phyloP scores from a whole-genome alignment of 2,797 vertebrate genomes.

The Cyprinodon diabolis region DNA sequence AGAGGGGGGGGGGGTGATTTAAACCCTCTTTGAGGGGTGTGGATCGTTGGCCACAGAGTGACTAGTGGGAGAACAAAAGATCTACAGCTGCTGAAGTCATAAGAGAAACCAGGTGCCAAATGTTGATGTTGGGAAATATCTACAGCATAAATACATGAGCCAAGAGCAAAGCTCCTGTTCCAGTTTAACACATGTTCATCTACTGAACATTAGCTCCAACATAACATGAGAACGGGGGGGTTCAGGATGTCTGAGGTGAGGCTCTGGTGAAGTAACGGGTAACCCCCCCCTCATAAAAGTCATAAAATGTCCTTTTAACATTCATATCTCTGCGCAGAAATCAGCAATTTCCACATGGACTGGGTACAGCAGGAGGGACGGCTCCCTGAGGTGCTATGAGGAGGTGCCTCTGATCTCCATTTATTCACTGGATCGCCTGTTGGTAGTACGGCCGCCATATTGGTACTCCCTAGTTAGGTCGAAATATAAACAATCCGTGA shows the following conservation, averaged over 20 bases:
- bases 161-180: slow-evolving; percentile 59
- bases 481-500: too few species aligned
- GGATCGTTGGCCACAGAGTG: slow-evolving; percentile 72
- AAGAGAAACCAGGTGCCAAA: slow-evolving; percentile 82
- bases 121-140: slow-evolving; percentile 81
- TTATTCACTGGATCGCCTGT: too few species aligned
- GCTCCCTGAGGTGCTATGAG: slow-evolving; percentile 44
- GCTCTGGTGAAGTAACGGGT: not conserved
- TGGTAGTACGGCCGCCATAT: too few species aligned
- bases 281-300: not conserved
- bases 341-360: slow-evolving; percentile 47
- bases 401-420: slow-evolving; percentile 1
- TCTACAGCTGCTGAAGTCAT: slow-evolving; percentile 81
- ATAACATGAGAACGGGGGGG: slow-evolving; percentile 15
- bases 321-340: slow-evolving; percentile 22
- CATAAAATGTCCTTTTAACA: slow-evolving; percentile 21
- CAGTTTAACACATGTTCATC: slow-evolving; percentile 39
- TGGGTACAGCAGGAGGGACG: slow-evolving; percentile 29
- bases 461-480: too few species aligned
- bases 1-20: slow-evolving; percentile 65
- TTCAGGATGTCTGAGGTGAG: not conserved
- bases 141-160: slow-evolving; percentile 64
- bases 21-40: slow-evolving; percentile 71
- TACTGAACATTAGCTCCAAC: slow-evolving; percentile 28
- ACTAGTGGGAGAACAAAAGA: slow-evolving; percentile 79